Evolutionary conservation across 2,888 invertebrate species (phyloP), one percentile per base, ranked within the genome.

Genomic region (Platycnemis pennipes): DNA sequence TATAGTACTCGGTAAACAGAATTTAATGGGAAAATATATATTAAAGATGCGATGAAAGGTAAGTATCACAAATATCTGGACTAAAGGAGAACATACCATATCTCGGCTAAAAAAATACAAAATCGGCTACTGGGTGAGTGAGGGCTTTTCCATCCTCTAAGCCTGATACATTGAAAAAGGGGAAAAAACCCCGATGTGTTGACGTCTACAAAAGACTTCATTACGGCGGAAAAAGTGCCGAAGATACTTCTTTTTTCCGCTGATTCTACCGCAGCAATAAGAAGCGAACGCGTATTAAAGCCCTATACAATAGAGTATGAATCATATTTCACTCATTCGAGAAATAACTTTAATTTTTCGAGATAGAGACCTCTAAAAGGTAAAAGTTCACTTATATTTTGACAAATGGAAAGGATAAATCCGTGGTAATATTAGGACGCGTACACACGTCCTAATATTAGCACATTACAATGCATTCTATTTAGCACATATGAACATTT

Each of bases 181-280:
- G n/a, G 26, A 63, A 26, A 26, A 63, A n/a, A n/a, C 37, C 37
- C 37, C 13, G 37, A 77, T 77, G 77, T 37, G 77, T 77, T 77
- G 77, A 77, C 77, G n/a, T 37, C 77, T 31, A 77, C 77, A 77
- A 77, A 77, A 77, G 77, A 77, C 77, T 77, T 77, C 77, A 77
- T 77, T 37, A 77, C n/a, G 63, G 77, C 77, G 77, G 77, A 26
- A 77, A 37, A 77, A n/a, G 63, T 63, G 63, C 63, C 63, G 63
- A 13, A 16, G 77, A 26, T 26, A 37, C 16, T 22, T 26, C 49
- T 63, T 26, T 63, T 63, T 1, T 63, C 19, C 5, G 13, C 13
- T 69, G 5, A 37, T 77, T 77, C 16, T 77, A 16, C 37, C 16
- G 26, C 63, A 63, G 37, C 77, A n/a, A 63, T 5, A 63, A 63